A percentile compares a stretch with the other conserved stretches of the same genome.
Evolutionary conservation across 1,140 invertebrate species (phyloP).

Genomic region (Hormaphis cornu): DNA sequence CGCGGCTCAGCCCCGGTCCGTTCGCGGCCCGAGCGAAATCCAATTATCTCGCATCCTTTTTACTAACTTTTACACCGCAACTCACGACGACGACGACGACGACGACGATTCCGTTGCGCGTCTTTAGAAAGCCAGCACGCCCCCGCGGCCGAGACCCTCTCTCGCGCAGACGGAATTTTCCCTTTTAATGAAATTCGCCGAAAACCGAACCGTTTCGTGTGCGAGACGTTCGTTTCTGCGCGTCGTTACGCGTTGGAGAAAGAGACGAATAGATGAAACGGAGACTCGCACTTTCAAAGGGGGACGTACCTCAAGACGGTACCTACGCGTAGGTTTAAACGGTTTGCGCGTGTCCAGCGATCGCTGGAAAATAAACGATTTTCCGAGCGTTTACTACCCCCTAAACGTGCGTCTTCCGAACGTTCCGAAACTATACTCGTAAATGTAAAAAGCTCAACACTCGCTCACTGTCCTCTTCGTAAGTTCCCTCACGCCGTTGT

Average conservation of each 20-base stretch:
- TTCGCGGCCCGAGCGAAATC: conserved; percentile 22
- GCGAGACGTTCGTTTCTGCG: not conserved
- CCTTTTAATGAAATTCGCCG: conserved; percentile 23
- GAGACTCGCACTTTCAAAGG: too few species aligned
- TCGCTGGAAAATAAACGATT: too few species aligned
- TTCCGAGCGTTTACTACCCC: too few species aligned
- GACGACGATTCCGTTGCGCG: not conserved
- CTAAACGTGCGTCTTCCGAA: too few species aligned
- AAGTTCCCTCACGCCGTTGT: too few species aligned
- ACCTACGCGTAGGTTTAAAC: too few species aligned
- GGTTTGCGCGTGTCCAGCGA: too few species aligned
- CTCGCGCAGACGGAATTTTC: conserved; percentile 3
- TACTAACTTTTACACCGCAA: conserved; percentile 16
- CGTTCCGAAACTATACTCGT: too few species aligned
- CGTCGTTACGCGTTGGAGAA: not conserved
- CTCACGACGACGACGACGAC: not conserved
- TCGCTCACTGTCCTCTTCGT: too few species aligned
- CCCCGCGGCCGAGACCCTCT: not conserved
- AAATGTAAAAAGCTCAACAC: too few species aligned
- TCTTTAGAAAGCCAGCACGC: conserved; percentile 21
- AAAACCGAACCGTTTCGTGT: conserved; percentile 14
- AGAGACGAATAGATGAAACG: not conserved
- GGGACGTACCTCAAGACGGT: too few species aligned
- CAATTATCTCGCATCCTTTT: conserved; percentile 32
- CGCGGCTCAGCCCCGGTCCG: not conserved